Evolutionary conservation across 2,113 vertebrate genomes (phyloP), one percentile per base, ranked within the genome.

Genomic region (Triplophysa rosa): DNA sequence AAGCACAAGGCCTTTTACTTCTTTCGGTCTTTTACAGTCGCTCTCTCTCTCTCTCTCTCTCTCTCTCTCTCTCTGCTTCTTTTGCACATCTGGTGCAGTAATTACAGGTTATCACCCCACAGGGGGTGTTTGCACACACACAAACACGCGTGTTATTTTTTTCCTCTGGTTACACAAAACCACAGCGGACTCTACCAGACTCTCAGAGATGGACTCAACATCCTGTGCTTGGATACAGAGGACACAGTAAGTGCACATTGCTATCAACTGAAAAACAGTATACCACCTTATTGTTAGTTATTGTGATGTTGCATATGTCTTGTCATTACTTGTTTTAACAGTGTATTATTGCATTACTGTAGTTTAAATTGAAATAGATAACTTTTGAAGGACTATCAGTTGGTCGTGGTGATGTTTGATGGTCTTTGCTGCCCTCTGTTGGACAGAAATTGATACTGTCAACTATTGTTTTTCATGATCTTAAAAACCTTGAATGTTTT

Each of bases 401-500:
- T 77, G 21, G 17, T 74, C 5, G 29, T 37, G 16, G 12, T 54
- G 13, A 72, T 23, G 56, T 84, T 73, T 56, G 23, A 74, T 84
- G 70, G 83, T 83, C 73, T 90, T 73, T 88, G 79, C 80, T 89
- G 42, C 90, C 90, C 17, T 65, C 90, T 92, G 83, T 85, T 86
- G 90, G 84, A 83, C 2, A 61, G n/a, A 10, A 29, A 16, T 2
- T 47, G 45, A 47, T 52, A 65, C 3, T 12, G 24, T 58, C n/a
- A 58, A 58, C n/a, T 52, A 6, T 52, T 52, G 1, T 16, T 10
- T 14, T 59, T 7, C n/a, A 16, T 14, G 11, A 37, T 10, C 42
- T 12, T 26, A 72, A 29, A 29, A 40, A n/a, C 8, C 54, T 5
- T 16, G 3, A 0, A 3, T 42, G 0, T 59, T 14, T 21, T n/a